phyloP scores from a whole-genome alignment of 2,113 vertebrate genomes.

The Pardalotus punctatus region DNA sequence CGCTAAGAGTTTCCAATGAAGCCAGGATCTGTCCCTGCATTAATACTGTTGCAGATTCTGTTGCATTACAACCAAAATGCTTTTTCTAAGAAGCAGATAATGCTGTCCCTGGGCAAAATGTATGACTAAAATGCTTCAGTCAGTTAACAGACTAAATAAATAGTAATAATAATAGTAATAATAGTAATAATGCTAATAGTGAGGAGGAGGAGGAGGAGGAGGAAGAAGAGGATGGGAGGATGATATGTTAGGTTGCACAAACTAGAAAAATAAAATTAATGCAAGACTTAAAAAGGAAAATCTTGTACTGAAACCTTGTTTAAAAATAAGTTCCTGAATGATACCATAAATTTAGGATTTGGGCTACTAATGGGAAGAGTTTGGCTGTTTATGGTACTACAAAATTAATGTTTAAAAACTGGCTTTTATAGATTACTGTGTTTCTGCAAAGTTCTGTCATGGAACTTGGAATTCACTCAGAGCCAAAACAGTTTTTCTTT shows the following conservation, averaged over 20 bases:
- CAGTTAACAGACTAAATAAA: not conserved
- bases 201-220: not conserved
- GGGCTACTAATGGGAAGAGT: not conserved
- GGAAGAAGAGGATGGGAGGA: too few relatives aligned
- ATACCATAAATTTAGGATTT: not conserved
- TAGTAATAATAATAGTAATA: not conserved
- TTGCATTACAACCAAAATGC: not conserved
- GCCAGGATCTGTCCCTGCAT: not conserved
- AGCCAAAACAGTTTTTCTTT: not conserved
- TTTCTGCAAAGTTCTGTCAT: not conserved
- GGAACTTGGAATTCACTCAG: not conserved
- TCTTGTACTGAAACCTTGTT: not conserved
- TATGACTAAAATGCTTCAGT: not conserved
- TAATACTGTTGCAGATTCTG: not conserved
- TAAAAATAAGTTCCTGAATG: not conserved
- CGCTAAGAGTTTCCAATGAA: not conserved
- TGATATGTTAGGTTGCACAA: not conserved
- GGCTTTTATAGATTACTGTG: not conserved
- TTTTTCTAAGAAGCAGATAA: not conserved
- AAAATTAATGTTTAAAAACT: not conserved
- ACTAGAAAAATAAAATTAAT: not conserved
- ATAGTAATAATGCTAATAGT: too few relatives aligned
- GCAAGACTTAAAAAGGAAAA: not conserved
- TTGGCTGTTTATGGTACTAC: not conserved
- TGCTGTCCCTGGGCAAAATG: not conserved